A percentile compares a stretch with the other conserved stretches of the same genome.
These are phyloP conservation scores for Petrocephalus sullivani DNA, from an alignment of 2,797 vertebrate species.

Conservation along the genomic window DNA sequence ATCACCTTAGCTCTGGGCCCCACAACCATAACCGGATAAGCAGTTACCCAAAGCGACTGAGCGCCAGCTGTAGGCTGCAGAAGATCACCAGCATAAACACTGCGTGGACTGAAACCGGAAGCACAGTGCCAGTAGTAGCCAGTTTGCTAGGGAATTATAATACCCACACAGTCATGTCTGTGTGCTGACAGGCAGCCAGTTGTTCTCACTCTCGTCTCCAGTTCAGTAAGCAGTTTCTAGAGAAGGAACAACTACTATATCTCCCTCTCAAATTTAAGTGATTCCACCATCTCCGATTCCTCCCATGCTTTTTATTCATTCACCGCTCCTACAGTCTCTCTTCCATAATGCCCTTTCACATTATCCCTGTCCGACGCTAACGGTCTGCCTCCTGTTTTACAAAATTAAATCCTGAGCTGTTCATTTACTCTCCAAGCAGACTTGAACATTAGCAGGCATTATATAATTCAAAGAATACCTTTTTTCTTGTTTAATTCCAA, in stretches of 20 bases:
- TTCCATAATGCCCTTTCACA: constrained; percentile 1
- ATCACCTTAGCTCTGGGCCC: neutral
- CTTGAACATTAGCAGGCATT: neutral
- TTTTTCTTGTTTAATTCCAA: neutral
- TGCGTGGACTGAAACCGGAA: neutral
- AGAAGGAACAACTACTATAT: neutral
- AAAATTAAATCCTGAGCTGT: neutral
- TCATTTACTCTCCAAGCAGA: neutral
- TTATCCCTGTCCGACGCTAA: neutral
- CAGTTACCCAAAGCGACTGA: neutral
- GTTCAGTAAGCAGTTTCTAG: neutral
- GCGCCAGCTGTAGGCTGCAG: neutral
- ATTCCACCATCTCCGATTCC: neutral
- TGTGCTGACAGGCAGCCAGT: neutral
- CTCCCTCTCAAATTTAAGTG: neutral
- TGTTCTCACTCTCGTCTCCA: neutral
- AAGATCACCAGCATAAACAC: neutral
- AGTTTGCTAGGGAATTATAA: neutral
- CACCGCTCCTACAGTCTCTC: neutral
- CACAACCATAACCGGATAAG: neutral
- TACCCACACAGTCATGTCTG: neutral
- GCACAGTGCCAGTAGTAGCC: neutral
- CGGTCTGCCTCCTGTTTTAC: neutral
- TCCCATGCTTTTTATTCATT: neutral
- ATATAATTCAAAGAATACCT: neutral